phyloP scores from a whole-genome alignment of 1,140 invertebrate species.

The Homarus americanus region DNA sequence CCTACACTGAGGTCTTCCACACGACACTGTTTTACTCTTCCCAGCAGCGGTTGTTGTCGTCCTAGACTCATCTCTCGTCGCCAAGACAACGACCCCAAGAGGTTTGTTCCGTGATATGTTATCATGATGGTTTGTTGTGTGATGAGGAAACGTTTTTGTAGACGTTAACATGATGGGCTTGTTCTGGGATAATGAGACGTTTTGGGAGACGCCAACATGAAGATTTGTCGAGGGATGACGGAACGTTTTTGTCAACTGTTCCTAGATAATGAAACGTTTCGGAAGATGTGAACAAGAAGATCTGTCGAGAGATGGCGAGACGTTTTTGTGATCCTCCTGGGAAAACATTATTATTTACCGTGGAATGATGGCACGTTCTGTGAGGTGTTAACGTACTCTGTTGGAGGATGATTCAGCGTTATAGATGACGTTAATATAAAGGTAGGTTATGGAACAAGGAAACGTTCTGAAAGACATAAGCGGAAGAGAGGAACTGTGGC shows the following conservation, averaged over 20 bases:
- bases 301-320: not conserved
- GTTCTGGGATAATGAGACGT: constrained; percentile 31
- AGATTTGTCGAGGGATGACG: constrained; percentile 8
- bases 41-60: constrained; percentile 29
- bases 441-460: no score
- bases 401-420: no score
- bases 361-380: no score
- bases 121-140: constrained; percentile 13
- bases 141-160: constrained; percentile 28
- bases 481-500: no score
- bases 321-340: no score
- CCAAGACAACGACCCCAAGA: constrained; percentile 58
- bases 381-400: no score
- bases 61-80: not conserved
- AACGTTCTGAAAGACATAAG: no score
- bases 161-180: constrained; percentile 12
- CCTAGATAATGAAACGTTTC: constrained; percentile 25
- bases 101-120: not conserved
- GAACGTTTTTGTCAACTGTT: no score
- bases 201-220: not conserved
- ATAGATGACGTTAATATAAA: no score
- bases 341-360: no score
- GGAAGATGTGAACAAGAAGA: not conserved
- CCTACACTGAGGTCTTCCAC: not conserved
- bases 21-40: not conserved